Evolutionary conservation across 1,140 invertebrate genomes (phyloP), one percentile per base, ranked within the genome.

Genomic region (Laupala kohalensis): DNA sequence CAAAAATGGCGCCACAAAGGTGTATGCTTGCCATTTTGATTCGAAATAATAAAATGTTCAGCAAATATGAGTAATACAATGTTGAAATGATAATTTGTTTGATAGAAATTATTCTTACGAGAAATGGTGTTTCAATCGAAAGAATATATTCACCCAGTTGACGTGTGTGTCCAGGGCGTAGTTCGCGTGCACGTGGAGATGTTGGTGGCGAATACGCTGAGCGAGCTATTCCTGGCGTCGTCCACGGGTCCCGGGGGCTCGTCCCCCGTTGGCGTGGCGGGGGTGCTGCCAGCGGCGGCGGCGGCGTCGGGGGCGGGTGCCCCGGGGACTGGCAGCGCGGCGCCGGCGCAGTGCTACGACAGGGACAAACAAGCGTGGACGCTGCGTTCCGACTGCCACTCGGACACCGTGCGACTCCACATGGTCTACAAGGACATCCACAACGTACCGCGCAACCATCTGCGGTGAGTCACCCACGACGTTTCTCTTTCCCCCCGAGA

Each of bases 391-490:
- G 92, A 94, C 78, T 86, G 90, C 12, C 91, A 92, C 75, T 90
- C 90, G 0, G 90, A 93, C 74, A 89, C 87, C 5, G 87, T 93
- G 27, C 83, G 90, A 28, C 82, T 95, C 19, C 88, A 90, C 69
- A 86, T 95, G 78, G 88, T 92, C 72, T 94, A 92, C 82, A 91
- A 92, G 69, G 92, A 94, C 77, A 89, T 94, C 24, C 89, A 92
- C 76, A 91, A 93, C 76, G 91, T 95, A 19, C 92, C 92, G 0
- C 81, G 92, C 30, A 93, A 92, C 78, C 92, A 93, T 80, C 81
- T 92, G 28, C 87, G 88, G 85, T 86, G 73, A 73, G 72, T 30
- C 37, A 53, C 37, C 37, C 37, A 2, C 4, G n/a, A n/a, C n/a
- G n/a, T n/a, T n/a, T n/a, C n/a, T n/a, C n/a, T n/a, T n/a, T n/a